Base-by-base conservation (phyloP, 2,888 invertebrate species). In the Macrosoma leucophasiata region DNA sequence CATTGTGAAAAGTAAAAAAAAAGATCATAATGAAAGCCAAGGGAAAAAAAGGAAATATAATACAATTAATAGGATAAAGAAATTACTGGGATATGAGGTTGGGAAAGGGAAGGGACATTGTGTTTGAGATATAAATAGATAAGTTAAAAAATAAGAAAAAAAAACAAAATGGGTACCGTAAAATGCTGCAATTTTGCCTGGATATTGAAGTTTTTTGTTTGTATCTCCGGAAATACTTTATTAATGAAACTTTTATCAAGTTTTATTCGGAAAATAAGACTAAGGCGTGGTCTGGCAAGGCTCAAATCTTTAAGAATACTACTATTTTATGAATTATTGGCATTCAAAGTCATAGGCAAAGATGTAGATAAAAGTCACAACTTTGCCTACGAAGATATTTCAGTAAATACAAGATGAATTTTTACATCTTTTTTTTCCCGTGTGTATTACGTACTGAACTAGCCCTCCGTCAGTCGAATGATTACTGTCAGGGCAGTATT, bases 301-400 rank as follows among this genome's bases (percentile, higher is more conserved):
- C 17, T 17, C 7, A 5, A 17, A 17, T 4, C 17, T 17, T 5
- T 17, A 17, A 7, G 17, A 17, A 17, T 17, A 17, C 17, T 5
- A 5, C 7, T 17, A 7, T 7, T 17, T 5, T 7, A 17, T 7
- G 4, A 17, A 17, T 5, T 5, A 17, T 5, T 17, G 4, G 17
- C 35, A 39, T 33, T 37, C 41, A 47, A 26, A 26, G 14, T 11
- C 26, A n/a, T 14, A 26, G 26, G 26, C 26, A 26, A 26, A 26
- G 26, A 14, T 26, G 26, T 11, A 26, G 26, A 7, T 14, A 14
- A 13, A 26, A 26, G n/a, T 7, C 9, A 9, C 26, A 26, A 26
- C 26, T n/a, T 26, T 26, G 14, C 26, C 26, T 26, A 14, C 9
- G 4, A 26, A 8, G n/a, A 26, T 26, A 26, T 26, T 9, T 14